Percentiles rank a stretch among this genome's conserved stretches.
Conservation (phyloP, 2,888 invertebrate genomes). For the Xylota segnis region DNA sequence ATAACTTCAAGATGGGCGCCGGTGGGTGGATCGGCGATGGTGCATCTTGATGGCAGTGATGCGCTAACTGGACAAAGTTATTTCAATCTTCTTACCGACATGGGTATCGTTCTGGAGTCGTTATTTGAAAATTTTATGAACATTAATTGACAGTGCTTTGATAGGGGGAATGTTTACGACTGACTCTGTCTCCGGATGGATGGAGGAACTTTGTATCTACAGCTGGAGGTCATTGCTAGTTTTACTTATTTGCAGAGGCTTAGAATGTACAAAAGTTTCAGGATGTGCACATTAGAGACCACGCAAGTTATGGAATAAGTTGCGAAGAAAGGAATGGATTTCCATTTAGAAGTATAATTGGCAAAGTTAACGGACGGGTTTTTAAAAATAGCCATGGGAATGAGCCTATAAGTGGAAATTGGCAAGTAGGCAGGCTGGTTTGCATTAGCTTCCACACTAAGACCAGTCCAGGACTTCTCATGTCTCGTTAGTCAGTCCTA, state of each 20-base stretch:
- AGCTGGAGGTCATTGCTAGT: conserved; percentile 32
- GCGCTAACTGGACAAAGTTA: conserved; percentile 66
- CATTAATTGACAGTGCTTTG: conserved; percentile 65
- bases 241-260: background rate
- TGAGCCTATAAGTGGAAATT: too few relatives aligned
- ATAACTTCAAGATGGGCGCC: conserved; percentile 52
- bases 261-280: background rate
- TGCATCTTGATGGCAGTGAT: conserved; percentile 38
- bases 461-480: too few relatives aligned
- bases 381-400: background rate
- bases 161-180: conserved; percentile 39
- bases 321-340: background rate
- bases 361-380: background rate
- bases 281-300: background rate
- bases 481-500: too few relatives aligned
- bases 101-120: conserved; percentile 2
- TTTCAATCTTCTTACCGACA: conserved; percentile 60
- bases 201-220: background rate
- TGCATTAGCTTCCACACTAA: too few relatives aligned
- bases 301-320: background rate
- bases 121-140: conserved; percentile 60
- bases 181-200: background rate
- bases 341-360: conserved; percentile 2
- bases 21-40: background rate
- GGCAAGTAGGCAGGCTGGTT: too few relatives aligned